Evolutionary conservation across 2,888 invertebrate genomes (phyloP).

Genomic region (Artemia sinica): DNA sequence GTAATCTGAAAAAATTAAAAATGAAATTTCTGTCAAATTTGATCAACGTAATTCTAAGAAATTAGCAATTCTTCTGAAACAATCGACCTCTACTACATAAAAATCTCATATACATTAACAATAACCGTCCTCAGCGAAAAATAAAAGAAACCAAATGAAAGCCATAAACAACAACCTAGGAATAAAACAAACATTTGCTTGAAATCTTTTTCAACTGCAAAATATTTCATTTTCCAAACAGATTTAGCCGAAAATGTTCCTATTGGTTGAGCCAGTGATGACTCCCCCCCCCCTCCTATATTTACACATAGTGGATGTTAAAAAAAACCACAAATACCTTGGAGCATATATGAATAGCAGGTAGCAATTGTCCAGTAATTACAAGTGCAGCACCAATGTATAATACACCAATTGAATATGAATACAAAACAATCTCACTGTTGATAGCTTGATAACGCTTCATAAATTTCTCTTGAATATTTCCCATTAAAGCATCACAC

Average conservation of each 20-base stretch:
- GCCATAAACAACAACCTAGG: too few relatives aligned
- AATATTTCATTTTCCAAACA: too few relatives aligned
- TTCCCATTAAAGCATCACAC: slow-evolving; percentile 89
- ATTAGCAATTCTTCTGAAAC: too few relatives aligned
- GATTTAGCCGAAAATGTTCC: neutral
- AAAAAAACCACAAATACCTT: slow-evolving; percentile 38
- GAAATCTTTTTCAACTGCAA: too few relatives aligned
- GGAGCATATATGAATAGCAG: slow-evolving; percentile 56
- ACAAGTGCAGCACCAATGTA: slow-evolving; percentile 59
- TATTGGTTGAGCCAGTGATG: neutral
- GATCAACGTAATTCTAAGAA: too few relatives aligned
- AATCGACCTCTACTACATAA: too few relatives aligned
- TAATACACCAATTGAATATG: slow-evolving; percentile 68
- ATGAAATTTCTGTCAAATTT: too few relatives aligned
- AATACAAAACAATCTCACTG: slow-evolving; percentile 79
- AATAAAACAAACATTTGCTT: too few relatives aligned
- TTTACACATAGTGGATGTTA: neutral
- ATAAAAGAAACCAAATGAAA: too few relatives aligned
- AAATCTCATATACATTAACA: too few relatives aligned
- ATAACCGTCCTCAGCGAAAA: too few relatives aligned
- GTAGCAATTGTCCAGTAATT: slow-evolving; percentile 50
- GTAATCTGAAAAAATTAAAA: too few relatives aligned
- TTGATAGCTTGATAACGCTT: slow-evolving; percentile 61
- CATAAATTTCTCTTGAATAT: slow-evolving; percentile 91
- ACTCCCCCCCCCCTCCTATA: neutral